Evolutionary conservation across 1,140 invertebrate species (phyloP).

Genomic region (Zaprionus camerounensis): DNA sequence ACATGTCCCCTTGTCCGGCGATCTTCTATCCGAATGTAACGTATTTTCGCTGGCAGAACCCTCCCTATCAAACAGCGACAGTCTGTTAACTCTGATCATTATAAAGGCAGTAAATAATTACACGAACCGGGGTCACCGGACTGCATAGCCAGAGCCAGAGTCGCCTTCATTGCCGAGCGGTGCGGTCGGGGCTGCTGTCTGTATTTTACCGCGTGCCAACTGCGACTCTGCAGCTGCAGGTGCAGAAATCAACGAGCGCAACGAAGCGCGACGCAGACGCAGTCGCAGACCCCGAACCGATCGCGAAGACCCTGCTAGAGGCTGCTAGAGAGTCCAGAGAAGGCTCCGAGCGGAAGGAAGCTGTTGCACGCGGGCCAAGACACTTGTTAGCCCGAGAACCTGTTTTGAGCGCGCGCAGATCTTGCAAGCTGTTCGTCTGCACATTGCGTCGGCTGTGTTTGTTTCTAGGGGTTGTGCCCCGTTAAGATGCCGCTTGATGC

Average conservation of each 20-base stretch:
- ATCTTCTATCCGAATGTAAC: constrained; percentile 48
- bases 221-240: constrained; percentile 57
- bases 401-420: constrained; percentile 48
- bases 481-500: constrained; percentile 60
- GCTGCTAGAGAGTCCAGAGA: no score
- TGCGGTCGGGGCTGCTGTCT: constrained; percentile 7
- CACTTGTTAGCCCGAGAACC: constrained; percentile 62
- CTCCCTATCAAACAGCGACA: not conserved
- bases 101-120: constrained; percentile 26
- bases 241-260: constrained; percentile 57
- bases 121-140: constrained; percentile 10
- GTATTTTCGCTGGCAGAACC: constrained; percentile 42
- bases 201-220: constrained; percentile 59
- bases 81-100: constrained; percentile 10
- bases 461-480: constrained; percentile 61
- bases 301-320: not conserved
- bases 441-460: not conserved
- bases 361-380: constrained; percentile 73
- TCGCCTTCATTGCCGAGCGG: not conserved
- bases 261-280: constrained; percentile 43
- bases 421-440: constrained; percentile 45
- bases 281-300: not conserved
- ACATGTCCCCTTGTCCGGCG: constrained; percentile 30
- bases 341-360: constrained; percentile 61
- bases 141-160: constrained; percentile 4